Evolutionary conservation across 2,888 invertebrate species (phyloP).

Genomic region (Aleiodes alternator): DNA sequence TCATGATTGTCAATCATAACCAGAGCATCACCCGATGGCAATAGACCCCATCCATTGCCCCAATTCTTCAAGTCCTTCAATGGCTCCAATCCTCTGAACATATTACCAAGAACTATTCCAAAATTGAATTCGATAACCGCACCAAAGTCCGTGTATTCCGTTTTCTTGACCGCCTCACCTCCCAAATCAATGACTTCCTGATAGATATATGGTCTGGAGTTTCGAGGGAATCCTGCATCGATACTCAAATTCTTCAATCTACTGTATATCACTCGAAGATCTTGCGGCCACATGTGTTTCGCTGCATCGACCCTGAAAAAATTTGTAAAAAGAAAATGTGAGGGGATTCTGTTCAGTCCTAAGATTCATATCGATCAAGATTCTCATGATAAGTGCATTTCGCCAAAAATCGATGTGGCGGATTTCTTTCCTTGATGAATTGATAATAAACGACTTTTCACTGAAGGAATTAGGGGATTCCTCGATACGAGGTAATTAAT

Average conservation of each 20-base stretch:
- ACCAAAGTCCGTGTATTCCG: constrained; percentile 74
- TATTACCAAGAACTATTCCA: constrained; percentile 70
- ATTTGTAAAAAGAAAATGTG: neutral
- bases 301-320: constrained; percentile 75
- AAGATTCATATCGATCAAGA: neutral
- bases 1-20: constrained; percentile 82
- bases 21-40: constrained; percentile 73
- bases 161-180: constrained; percentile 72
- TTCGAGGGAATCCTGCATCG: constrained; percentile 79
- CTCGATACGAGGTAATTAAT: too few relatives aligned
- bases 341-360: neutral
- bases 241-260: constrained; percentile 80
- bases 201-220: constrained; percentile 82
- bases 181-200: constrained; percentile 86
- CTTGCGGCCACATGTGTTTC: constrained; percentile 78
- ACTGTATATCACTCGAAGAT: constrained; percentile 77
- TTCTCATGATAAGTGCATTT: neutral
- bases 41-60: constrained; percentile 68
- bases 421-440: neutral
- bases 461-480: too few relatives aligned
- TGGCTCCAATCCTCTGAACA: constrained; percentile 67
- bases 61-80: constrained; percentile 63
- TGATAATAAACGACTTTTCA: too few relatives aligned
- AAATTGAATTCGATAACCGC: constrained; percentile 86
- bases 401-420: too few relatives aligned